Percentiles rank a stretch among this genome's conserved stretches.
Conservation (phyloP, 1,140 invertebrate genomes). For the Potamilus streckersoni region DNA sequence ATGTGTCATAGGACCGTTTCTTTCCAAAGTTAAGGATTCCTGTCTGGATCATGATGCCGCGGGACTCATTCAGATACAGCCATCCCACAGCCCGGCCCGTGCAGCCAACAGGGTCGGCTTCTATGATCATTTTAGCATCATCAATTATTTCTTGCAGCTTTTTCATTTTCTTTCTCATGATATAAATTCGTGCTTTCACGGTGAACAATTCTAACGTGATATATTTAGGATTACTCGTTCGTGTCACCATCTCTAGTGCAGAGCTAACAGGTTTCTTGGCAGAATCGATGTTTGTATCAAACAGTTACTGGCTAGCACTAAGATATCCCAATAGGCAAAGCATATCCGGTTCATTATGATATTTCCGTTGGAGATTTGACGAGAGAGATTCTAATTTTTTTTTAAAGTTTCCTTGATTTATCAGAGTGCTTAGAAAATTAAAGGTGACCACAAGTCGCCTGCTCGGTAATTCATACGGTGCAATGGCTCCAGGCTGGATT, state of each 20-base stretch:
- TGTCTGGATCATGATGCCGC: conserved; percentile 28
- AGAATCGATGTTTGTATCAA: conserved; percentile 27
- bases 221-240: conserved; percentile 33
- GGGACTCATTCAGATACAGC: conserved; percentile 39
- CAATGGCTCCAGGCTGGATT: not conserved
- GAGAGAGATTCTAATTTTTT: conserved; percentile 27
- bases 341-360: conserved; percentile 23
- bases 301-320: conserved; percentile 26
- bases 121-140: conserved; percentile 38
- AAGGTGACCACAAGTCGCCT: conserved; percentile 29
- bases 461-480: conserved; percentile 1
- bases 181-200: conserved; percentile 36
- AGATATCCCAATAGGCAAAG: conserved; percentile 27
- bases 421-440: conserved; percentile 38
- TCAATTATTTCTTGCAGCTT: conserved; percentile 34
- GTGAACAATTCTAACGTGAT: conserved; percentile 36
- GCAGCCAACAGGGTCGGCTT: conserved; percentile 30
- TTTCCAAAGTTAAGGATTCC: conserved; percentile 32
- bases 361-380: conserved; percentile 3
- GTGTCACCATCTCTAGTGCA: conserved; percentile 27
- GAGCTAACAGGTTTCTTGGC: conserved; percentile 26
- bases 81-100: conserved; percentile 39
- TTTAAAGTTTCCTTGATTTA: conserved; percentile 33
- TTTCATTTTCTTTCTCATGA: conserved; percentile 23
- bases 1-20: conserved; percentile 2